These are phyloP conservation scores for Urocyon cinereoargenteus DNA, from an alignment of 2,797 vertebrate species.

Conservation along the genomic window DNA sequence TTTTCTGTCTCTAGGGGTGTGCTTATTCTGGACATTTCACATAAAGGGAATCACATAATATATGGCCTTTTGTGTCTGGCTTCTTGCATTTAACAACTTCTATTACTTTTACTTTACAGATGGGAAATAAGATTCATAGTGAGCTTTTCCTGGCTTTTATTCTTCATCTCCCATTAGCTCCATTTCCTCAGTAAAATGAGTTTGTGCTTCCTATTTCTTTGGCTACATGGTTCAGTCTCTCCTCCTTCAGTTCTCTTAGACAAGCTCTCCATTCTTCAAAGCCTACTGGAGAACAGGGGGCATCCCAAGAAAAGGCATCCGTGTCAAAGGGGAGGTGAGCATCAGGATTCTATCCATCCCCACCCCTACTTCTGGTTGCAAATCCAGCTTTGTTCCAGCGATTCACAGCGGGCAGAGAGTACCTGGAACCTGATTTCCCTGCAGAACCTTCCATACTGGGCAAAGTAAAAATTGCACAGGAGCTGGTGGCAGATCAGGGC, in stretches of 20 bases:
- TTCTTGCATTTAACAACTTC: constrained; percentile 31
- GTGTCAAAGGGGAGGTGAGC: neutral
- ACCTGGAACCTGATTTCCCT: neutral
- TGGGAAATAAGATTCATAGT: neutral
- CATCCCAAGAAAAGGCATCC: neutral
- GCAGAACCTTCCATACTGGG: neutral
- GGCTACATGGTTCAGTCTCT: neutral
- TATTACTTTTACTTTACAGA: neutral
- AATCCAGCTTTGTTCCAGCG: neutral
- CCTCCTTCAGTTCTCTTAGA: neutral
- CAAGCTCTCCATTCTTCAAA: neutral
- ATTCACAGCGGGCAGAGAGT: neutral
- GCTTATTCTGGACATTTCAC: neutral
- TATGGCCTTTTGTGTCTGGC: neutral
- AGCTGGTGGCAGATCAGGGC: neutral
- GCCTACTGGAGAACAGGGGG: neutral
- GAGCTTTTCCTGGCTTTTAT: neutral
- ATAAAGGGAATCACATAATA: neutral
- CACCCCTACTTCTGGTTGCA: neutral
- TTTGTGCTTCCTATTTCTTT: neutral
- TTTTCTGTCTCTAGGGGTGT: neutral
- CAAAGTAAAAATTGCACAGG: neutral
- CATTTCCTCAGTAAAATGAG: neutral
- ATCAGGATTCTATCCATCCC: neutral
- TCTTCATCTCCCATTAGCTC: neutral